Evolutionary conservation across 2,797 vertebrate species (phyloP).

Genomic region (Syngnathus rostellatus): DNA sequence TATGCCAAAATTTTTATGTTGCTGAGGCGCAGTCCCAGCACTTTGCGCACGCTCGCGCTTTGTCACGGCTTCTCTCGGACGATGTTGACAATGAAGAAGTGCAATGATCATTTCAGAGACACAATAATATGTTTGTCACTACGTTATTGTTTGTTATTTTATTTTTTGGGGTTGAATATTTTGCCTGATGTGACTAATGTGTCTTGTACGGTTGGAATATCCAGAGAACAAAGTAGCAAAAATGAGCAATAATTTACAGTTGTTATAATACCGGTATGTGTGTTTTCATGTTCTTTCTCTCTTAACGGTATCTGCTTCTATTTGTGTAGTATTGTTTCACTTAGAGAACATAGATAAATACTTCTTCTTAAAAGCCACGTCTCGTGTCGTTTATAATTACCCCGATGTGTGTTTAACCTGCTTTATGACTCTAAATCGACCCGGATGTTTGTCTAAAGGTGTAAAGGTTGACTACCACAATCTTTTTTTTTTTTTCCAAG

Average conservation of each 20-base stretch:
- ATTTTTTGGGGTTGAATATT: slow-evolving; percentile 44
- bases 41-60: slow-evolving; percentile 45
- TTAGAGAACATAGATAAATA: slow-evolving; percentile 69
- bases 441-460: not conserved
- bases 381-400: slow-evolving; percentile 47
- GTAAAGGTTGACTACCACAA: not conserved
- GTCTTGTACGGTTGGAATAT: slow-evolving; percentile 70
- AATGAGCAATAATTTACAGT: slow-evolving; percentile 77
- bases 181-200: slow-evolving; percentile 14
- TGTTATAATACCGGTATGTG: slow-evolving; percentile 63
- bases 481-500: not conserved
- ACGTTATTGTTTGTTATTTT: slow-evolving; percentile 67
- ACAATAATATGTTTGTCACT: slow-evolving; percentile 48
- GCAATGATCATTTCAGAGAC: slow-evolving; percentile 34
- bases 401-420: not conserved
- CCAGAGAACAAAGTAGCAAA: slow-evolving; percentile 71
- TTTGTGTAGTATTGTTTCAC: slow-evolving; percentile 77
- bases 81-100: slow-evolving; percentile 49
- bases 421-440: not conserved
- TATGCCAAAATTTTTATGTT: slow-evolving; percentile 58
- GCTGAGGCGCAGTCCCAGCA: slow-evolving; percentile 38
- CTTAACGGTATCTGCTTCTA: slow-evolving; percentile 66
- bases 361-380: slow-evolving; percentile 65
- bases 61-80: slow-evolving; percentile 60
- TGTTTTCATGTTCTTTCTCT: slow-evolving; percentile 70